Base-by-base conservation (phyloP, 2,888 invertebrate species). In the Crocallis elinguaria region DNA sequence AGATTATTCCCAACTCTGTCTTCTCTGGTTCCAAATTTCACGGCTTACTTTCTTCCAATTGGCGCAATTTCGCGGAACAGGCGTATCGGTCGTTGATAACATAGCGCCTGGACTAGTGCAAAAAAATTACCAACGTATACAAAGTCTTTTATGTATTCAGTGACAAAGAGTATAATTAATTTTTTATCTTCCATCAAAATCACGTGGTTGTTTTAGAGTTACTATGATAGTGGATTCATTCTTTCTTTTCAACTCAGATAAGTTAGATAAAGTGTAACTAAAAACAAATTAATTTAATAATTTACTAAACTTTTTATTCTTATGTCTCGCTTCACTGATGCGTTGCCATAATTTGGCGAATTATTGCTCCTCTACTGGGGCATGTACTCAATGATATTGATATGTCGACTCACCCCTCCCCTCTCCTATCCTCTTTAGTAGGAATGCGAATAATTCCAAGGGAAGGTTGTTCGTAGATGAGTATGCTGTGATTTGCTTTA, bases 401-500 rank as follows among this genome's bases (percentile, higher is more conserved):
- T n/a, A 7, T 14, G n/a, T 7, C 11, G 13, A 7, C 12, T 27
- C 33, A n/a, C 13, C 25, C 23, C 21, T 12, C 17, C 16, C 12
- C n/a, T 17, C 17, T 14, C 14, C 21, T 16, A 1, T 8, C 1
- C 23, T 33, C 11, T 25, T 42, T 11, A 13, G 19, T 21, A 9
- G 38, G 53, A 48, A 54, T 54, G 43, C 27, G 43, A 54, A 43
- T 27, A 33, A 54, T 52, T 33, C 25, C 9, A 1, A 23, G 23
- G 27, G 38, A 52, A 46, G 36, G 33, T 37, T 25, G 37, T 27
- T 33, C 33, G 17, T 43, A 19, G 45, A 43, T 33, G 14, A 43
- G 29, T 33, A 43, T 48, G 42, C 46, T 25, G 37, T 43, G 48
- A 54, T 48, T 52, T 39, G 38, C 48, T 44, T 30, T 30, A 36